A percentile compares a stretch with the other conserved stretches of the same genome.
phyloP scores from a whole-genome alignment of 1,140 invertebrate genomes.

The Bombus sibiricus region DNA sequence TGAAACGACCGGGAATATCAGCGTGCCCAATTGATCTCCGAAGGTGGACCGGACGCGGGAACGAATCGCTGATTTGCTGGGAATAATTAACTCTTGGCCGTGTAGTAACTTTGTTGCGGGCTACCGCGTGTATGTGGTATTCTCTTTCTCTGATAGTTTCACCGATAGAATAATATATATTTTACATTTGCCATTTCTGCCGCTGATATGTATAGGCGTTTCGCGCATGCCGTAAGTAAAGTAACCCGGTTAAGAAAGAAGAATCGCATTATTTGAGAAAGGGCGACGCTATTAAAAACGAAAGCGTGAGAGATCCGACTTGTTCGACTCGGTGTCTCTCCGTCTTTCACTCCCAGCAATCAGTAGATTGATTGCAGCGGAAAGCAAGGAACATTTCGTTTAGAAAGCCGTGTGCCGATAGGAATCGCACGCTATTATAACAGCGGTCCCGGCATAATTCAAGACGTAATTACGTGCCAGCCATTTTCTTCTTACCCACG shows the following conservation, averaged over 20 bases:
- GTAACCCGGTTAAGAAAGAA: not conserved
- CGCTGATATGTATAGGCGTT: not conserved
- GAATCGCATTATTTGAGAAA: constrained; percentile 14
- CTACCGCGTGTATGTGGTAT: not conserved
- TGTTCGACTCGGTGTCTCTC: not conserved
- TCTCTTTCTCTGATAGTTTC: no score
- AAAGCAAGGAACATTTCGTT: constrained; percentile 46
- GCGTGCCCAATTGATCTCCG: constrained; percentile 37
- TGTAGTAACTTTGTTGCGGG: not conserved
- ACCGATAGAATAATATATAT: not conserved
- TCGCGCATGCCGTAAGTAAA: not conserved
- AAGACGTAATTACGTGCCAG: constrained; percentile 52
- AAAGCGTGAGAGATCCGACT: constrained; percentile 65
- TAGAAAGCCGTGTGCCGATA: constrained; percentile 60
- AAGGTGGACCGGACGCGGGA: constrained; percentile 1
- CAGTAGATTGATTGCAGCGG: constrained; percentile 54
- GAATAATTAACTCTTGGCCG: constrained; percentile 16
- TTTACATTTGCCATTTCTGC: no score
- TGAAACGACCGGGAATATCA: constrained; percentile 27
- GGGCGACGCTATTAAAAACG: constrained; percentile 43
- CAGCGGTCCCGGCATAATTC: constrained; percentile 50
- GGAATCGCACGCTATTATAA: constrained; percentile 51
- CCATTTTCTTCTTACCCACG: constrained; percentile 55
- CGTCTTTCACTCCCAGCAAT: constrained; percentile 32
- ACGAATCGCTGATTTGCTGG: constrained; percentile 39